Evolutionary conservation across 2,113 vertebrate species (phyloP).

Genomic region (Pseudorhombus dupliciocellatus): DNA sequence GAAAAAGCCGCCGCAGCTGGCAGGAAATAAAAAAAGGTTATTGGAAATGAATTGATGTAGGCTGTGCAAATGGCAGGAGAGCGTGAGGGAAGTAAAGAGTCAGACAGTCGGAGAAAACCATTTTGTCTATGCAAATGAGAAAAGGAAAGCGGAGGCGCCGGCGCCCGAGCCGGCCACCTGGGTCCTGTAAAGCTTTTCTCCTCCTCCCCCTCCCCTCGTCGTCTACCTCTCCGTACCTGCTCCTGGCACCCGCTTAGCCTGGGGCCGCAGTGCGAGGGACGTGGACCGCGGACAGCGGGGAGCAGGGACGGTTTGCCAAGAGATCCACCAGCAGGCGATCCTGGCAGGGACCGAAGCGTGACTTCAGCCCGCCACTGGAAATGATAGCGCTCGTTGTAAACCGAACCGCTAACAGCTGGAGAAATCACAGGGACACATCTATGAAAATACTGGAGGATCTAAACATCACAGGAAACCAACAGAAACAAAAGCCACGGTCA

Average conservation of each 20-base stretch:
- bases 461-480: neutral
- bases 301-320: constrained; percentile 45
- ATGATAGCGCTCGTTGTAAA: constrained; percentile 33
- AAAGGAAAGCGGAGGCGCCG: constrained; percentile 40
- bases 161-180: constrained; percentile 64
- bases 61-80: constrained; percentile 34
- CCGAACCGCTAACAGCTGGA: constrained; percentile 41
- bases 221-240: constrained; percentile 63
- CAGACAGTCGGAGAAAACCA: constrained; percentile 39
- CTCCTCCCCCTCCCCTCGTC: neutral
- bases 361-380: constrained; percentile 27
- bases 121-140: constrained; percentile 71
- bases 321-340: constrained; percentile 57
- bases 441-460: neutral
- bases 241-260: constrained; percentile 37
- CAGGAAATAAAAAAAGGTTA: constrained; percentile 32
- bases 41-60: constrained; percentile 43
- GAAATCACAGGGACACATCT: too few relatives aligned
- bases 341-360: constrained; percentile 42
- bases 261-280: constrained; percentile 33
- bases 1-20: constrained; percentile 19
- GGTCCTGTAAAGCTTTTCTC: constrained; percentile 55
- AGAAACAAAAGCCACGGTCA: neutral
- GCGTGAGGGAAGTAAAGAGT: constrained; percentile 35
- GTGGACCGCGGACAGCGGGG: constrained; percentile 29